A percentile compares a stretch with the other conserved stretches of the same genome.
These are phyloP conservation scores for Trachymyrmex cornetzi DNA, from an alignment of 1,140 invertebrate species.

Conservation along the genomic window DNA sequence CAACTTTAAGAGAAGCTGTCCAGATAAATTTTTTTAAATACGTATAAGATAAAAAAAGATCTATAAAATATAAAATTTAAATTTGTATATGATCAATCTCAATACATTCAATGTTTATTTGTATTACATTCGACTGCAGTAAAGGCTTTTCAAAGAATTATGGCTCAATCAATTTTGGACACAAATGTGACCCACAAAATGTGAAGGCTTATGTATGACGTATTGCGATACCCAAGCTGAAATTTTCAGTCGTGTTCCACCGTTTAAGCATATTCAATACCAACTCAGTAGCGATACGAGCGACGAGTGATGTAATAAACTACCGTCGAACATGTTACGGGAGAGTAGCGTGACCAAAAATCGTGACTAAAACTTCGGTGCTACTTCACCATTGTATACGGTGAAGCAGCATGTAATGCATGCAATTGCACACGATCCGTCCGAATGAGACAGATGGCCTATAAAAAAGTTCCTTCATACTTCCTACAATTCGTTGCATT, in stretches of 20 bases:
- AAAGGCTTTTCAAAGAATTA: constrained; percentile 10
- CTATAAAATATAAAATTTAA: background rate
- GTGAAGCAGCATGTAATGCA: background rate
- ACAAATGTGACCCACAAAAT: background rate
- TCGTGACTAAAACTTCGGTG: constrained; percentile 44
- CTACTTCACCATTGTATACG: background rate
- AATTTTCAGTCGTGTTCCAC: constrained; percentile 2
- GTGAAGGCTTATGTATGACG: background rate
- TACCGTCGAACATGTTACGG: constrained; percentile 27
- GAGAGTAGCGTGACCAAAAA: constrained; percentile 48
- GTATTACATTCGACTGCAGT: background rate
- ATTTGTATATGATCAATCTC: background rate
- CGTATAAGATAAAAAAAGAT: background rate
- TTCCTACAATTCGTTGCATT: background rate
- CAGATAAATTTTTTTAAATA: background rate
- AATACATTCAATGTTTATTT: background rate
- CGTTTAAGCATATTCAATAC: constrained; percentile 14
- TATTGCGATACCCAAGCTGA: background rate
- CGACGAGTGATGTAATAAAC: constrained; percentile 36
- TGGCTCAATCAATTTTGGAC: background rate
- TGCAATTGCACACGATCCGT: constrained; percentile 21
- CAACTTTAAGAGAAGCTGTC: background rate
- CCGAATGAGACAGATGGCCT: background rate
- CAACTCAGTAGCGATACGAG: constrained; percentile 13
- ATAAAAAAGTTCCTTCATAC: constrained; percentile 50